phyloP scores from a whole-genome alignment of 2,113 vertebrate genomes.

The Cyprinodon variegatus region DNA sequence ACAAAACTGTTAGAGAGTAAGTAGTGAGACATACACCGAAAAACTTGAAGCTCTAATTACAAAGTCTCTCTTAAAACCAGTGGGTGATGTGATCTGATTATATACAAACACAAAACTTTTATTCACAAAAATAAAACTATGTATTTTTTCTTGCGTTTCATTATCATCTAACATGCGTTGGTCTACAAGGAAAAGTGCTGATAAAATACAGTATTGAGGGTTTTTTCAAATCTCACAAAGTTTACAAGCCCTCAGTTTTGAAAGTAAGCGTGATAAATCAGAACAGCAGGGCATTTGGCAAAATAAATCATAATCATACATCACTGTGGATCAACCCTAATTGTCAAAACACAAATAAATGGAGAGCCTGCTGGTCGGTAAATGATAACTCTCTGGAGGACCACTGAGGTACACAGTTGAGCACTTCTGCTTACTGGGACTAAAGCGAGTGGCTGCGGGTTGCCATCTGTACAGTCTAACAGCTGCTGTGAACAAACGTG shows the following conservation, averaged over 20 bases:
- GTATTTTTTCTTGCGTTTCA: too few relatives aligned
- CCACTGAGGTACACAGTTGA: constrained; percentile 59
- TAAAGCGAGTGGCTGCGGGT: constrained; percentile 63
- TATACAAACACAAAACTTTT: too few relatives aligned
- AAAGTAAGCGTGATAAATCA: constrained; percentile 40
- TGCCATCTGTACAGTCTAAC: constrained; percentile 61
- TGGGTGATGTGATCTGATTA: too few relatives aligned
- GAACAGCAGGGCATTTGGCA: constrained; percentile 41
- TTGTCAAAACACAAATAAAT: constrained; percentile 52
- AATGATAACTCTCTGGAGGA: constrained; percentile 60
- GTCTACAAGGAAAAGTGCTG: too few relatives aligned
- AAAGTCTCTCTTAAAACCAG: too few relatives aligned
- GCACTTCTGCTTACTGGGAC: constrained; percentile 60
- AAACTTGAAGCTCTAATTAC: too few relatives aligned
- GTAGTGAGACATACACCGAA: too few relatives aligned
- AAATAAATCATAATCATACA: constrained; percentile 56
- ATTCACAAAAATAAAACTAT: too few relatives aligned
- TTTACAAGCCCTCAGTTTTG: neutral
- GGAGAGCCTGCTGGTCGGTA: constrained; percentile 33
- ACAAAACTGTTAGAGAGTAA: too few relatives aligned
- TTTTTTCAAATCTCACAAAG: too few relatives aligned
- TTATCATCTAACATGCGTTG: too few relatives aligned
- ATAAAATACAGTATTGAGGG: too few relatives aligned
- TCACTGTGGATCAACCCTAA: constrained; percentile 60
- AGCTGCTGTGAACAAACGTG: constrained; percentile 61